A percentile compares a stretch with the other conserved stretches of the same genome.
These are phyloP conservation scores for Aegypius monachus DNA, from an alignment of 2,113 vertebrate species.

Conservation along the genomic window DNA sequence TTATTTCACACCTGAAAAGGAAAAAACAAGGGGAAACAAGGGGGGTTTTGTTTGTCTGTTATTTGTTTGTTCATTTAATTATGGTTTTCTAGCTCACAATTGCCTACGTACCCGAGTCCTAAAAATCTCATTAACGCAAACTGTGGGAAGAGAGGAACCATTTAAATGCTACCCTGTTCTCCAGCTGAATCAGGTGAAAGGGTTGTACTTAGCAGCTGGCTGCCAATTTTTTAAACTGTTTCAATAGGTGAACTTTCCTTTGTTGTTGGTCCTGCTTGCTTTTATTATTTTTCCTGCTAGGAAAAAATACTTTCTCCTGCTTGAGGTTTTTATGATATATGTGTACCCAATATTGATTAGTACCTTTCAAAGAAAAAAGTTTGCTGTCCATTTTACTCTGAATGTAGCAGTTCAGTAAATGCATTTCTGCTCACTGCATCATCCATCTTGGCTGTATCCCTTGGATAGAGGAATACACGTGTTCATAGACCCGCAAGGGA, in stretches of 20 bases:
- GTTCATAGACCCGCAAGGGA: neutral
- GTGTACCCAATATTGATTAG: neutral
- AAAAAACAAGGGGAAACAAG: neutral
- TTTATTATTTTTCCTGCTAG: neutral
- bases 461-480: neutral
- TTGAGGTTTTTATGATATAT: conserved; percentile 33
- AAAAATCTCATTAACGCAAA: neutral
- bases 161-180: neutral
- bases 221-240: conserved; percentile 42
- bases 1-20: neutral
- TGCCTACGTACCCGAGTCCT: neutral
- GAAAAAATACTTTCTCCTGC: neutral
- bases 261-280: neutral
- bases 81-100: neutral
- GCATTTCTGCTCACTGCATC: conserved; percentile 8
- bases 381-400: neutral
- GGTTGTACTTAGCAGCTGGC: neutral
- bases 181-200: conserved; percentile 13
- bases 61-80: neutral
- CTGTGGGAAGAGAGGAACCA: neutral
- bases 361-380: conserved; percentile 33
- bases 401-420: neutral
- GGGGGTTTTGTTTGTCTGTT: neutral
- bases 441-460: neutral
- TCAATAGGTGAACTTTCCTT: conserved; percentile 34